These are phyloP conservation scores for Neoniphon sammara DNA, from an alignment of 2,797 vertebrate species.

Conservation along the genomic window DNA sequence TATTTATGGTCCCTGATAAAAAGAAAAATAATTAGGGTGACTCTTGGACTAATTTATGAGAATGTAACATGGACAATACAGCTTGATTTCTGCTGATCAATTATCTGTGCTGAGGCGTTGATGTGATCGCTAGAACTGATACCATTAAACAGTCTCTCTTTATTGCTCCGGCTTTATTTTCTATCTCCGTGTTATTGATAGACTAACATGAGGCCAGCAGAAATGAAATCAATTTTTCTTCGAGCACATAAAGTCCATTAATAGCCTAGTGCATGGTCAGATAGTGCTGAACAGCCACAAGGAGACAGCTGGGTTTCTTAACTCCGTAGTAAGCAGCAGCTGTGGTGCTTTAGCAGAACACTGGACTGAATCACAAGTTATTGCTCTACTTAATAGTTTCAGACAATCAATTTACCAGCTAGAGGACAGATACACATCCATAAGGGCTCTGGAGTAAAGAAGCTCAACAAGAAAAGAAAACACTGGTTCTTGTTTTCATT, in stretches of 20 bases:
- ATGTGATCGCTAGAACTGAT: background rate
- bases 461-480: conserved; percentile 19
- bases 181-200: conserved; percentile 24
- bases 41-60: too few species aligned
- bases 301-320: background rate
- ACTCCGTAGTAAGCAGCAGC: conserved; percentile 41
- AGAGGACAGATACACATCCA: conserved; percentile 15
- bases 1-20: too few species aligned
- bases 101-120: background rate
- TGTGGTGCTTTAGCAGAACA: conserved; percentile 35
- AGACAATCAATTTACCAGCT: conserved; percentile 31
- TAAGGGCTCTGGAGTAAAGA: conserved; percentile 15
- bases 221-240: conserved; percentile 26
- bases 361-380: conserved; percentile 37
- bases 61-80: too few species aligned
- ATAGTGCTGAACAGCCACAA: conserved; percentile 19
- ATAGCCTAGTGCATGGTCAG: conserved; percentile 21
- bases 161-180: conserved; percentile 9
- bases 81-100: background rate
- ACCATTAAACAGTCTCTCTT: background rate
- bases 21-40: too few species aligned
- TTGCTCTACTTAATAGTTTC: conserved; percentile 28
- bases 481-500: too few species aligned
- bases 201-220: conserved; percentile 23
- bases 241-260: conserved; percentile 12